Evolutionary conservation across 2,797 vertebrate species (phyloP).

Genomic region (Ctenopoma multispine): DNA sequence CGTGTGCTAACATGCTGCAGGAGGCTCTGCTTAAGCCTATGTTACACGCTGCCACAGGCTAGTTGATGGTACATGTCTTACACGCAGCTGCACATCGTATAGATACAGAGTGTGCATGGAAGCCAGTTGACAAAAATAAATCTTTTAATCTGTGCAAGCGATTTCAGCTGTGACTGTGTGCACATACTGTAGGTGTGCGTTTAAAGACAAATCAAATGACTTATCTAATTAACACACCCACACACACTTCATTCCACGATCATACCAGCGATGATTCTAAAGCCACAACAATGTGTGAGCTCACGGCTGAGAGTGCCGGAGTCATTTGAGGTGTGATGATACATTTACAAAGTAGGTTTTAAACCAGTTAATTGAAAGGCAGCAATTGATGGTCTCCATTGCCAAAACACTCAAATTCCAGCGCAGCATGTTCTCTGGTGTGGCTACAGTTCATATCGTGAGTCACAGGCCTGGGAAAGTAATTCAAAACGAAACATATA

Average conservation of each 20-base stretch:
- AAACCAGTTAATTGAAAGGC: conserved; percentile 39
- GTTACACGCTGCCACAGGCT: conserved; percentile 74
- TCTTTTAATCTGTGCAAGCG: conserved; percentile 29
- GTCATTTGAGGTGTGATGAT: conserved; percentile 35
- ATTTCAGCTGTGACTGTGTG: conserved; percentile 31
- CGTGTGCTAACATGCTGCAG: conserved; percentile 67
- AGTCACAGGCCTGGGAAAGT: conserved; percentile 44
- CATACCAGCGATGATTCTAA: conserved; percentile 50
- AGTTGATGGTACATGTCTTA: conserved; percentile 67
- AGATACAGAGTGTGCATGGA: conserved; percentile 21
- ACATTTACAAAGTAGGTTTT: conserved; percentile 32
- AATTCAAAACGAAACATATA: conserved; percentile 33
- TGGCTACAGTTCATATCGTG: neutral
- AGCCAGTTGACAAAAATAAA: conserved; percentile 32
- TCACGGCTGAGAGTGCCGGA: conserved; percentile 12
- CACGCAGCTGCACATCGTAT: conserved; percentile 76
- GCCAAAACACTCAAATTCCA: conserved; percentile 36
- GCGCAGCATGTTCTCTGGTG: conserved; percentile 14
- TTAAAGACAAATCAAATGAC: conserved; percentile 44
- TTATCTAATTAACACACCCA: conserved; percentile 52
- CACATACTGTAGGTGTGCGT: conserved; percentile 12
- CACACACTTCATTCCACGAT: conserved; percentile 46
- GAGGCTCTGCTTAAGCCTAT: conserved; percentile 65
- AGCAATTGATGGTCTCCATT: conserved; percentile 8
- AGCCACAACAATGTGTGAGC: conserved; percentile 44